Evolutionary conservation across 2,888 invertebrate genomes (phyloP).

Genomic region (Perizoma flavofasciatum): DNA sequence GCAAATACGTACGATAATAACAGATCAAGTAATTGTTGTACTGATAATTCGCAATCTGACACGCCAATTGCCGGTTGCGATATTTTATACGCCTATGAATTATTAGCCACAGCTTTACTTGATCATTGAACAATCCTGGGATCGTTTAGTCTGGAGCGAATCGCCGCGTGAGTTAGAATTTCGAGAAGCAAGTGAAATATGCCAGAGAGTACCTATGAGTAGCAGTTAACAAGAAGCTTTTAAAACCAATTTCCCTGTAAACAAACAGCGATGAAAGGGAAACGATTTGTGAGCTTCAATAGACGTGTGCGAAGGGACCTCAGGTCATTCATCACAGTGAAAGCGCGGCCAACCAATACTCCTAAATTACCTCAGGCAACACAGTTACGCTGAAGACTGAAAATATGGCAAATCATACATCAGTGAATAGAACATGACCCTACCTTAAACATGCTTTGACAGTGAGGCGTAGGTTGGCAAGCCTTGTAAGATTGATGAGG

Average conservation of each 20-base stretch:
- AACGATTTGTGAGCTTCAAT: conserved; percentile 67
- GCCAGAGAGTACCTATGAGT: background rate
- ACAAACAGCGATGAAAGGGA: conserved; percentile 71
- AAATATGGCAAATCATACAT: conserved; percentile 62
- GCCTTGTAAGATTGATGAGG: conserved; percentile 45
- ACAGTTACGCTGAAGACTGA: conserved; percentile 28
- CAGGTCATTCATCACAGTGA: conserved; percentile 71
- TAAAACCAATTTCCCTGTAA: conserved; percentile 54
- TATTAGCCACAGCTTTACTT: conserved; percentile 7
- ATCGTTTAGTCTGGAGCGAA: background rate
- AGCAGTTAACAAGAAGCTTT: conserved; percentile 4
- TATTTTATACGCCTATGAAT: conserved; percentile 49
- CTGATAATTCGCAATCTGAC: conserved; percentile 65
- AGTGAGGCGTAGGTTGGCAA: conserved; percentile 2
- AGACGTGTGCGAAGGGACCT: conserved; percentile 61
- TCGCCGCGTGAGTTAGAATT: background rate
- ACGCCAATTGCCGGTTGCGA: conserved; percentile 59
- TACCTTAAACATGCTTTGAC: conserved; percentile 39
- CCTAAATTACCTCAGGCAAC: conserved; percentile 67
- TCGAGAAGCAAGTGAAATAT: background rate
- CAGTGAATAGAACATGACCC: conserved; percentile 52
- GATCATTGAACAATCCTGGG: background rate
- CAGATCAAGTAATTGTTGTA: conserved; percentile 70
- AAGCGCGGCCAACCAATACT: conserved; percentile 67
- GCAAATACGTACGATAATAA: conserved; percentile 68